Evolutionary conservation across 2,888 invertebrate species (phyloP).

Genomic region (Steinernema carpocapsae): DNA sequence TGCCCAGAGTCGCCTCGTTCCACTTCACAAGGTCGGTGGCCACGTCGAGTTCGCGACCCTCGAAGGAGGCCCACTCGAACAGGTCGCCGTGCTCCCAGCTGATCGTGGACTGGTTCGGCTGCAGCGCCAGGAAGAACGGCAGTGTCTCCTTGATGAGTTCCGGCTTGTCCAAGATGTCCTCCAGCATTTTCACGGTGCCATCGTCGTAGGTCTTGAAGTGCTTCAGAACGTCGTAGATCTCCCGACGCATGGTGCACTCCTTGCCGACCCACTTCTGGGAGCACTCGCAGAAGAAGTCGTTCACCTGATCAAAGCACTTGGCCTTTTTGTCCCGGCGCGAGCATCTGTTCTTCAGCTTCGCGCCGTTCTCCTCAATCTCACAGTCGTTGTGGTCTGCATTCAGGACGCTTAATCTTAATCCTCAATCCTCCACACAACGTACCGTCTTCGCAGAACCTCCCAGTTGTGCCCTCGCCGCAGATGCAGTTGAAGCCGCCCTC

Average conservation of each 20-base stretch:
- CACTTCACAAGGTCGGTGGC: slow-evolving; percentile 42
- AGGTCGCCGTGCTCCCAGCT: slow-evolving; percentile 45
- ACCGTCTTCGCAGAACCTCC: neutral
- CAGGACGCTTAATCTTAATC: too few species aligned
- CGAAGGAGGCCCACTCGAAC: slow-evolving; percentile 47
- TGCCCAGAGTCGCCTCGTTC: slow-evolving; percentile 46
- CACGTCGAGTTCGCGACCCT: slow-evolving; percentile 40
- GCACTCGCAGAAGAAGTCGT: slow-evolving; percentile 46
- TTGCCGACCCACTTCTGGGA: slow-evolving; percentile 45
- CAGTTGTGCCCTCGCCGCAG: neutral
- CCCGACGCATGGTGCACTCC: neutral
- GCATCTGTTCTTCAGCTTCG: neutral
- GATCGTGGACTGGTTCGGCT: slow-evolving; percentile 41
- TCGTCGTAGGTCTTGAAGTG: slow-evolving; percentile 3
- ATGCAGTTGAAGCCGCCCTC: neutral
- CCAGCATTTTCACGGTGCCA: neutral
- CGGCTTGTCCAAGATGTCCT: slow-evolving; percentile 9
- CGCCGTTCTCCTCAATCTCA: too few species aligned
- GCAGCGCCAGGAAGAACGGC: slow-evolving; percentile 34
- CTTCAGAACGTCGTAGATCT: neutral
- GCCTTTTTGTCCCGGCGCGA: neutral
- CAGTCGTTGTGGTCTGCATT: neutral
- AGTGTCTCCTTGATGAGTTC: slow-evolving; percentile 13
- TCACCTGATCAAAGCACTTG: slow-evolving; percentile 34
- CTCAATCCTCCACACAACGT: neutral